Base-by-base conservation (phyloP, 2,888 invertebrate species). In the Nomada fabriciana region DNA sequence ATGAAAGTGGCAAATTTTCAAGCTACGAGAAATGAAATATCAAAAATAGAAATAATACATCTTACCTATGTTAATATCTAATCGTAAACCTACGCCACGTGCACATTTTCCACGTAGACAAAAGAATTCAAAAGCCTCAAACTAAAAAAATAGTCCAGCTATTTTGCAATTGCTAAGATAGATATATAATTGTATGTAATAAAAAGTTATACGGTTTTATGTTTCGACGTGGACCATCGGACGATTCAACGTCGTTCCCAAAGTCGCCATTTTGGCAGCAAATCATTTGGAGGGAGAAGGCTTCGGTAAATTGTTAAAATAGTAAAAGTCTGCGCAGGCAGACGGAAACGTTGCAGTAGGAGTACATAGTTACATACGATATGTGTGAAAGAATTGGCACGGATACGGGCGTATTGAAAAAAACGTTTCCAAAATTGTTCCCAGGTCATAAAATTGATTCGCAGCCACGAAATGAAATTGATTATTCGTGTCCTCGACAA, bases 91-190 rank as follows among this genome's bases (percentile, higher is more conserved):
- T 59, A 59, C 57, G 25, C 23, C 67, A 4, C 5, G 50, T 3
- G 43, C 47, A 36, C 13, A 57, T 43, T 50, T 11, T 23, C 23
- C 47, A 29, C 59, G 43, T 25, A 13, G 10, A 15, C 20, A 13
- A 57, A 42, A 0, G 60, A 73, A 61, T 75, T 76, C 23, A 23
- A 60, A 64, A 68, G 52, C 25, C 29, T 53, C 20, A 53, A 64
- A 82, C 59, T 50, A 60, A 75, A n/a, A 74, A 76, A 83, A 83
- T 80, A 83, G 83, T 63, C 72, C 83, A 80, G 84, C 83, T 84
- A 82, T 84, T 82, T 63, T 42, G 65, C 36, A 29, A 70, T 2
- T 23, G 15, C n/a, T 11, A 69, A 25, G 18, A 53, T 23, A 36
- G 18, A 59, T 23, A 47, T 23, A 47, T 29, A 59, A 59, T 50